Evolutionary conservation across 2,113 vertebrate species (phyloP).

Genomic region (Cololabis saira): DNA sequence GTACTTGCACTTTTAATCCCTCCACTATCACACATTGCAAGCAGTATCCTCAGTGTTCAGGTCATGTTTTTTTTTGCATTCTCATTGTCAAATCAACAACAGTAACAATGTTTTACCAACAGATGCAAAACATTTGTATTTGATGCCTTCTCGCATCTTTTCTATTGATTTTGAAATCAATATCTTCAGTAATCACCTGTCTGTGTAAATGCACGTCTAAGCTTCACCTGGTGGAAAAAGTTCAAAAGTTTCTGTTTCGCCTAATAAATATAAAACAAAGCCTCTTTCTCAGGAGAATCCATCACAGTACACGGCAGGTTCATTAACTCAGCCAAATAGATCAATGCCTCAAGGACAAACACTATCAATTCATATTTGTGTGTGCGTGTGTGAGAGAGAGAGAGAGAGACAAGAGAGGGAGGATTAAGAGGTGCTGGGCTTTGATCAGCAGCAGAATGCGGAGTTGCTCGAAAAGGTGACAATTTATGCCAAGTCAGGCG

Average conservation of each 20-base stretch:
- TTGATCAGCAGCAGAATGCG: conserved; percentile 35
- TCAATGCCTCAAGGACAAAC: conserved; percentile 60
- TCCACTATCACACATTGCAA: too few species aligned
- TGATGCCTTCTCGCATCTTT: background rate
- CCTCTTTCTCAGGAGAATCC: conserved; percentile 23
- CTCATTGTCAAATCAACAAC: background rate
- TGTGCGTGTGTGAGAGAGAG: conserved; percentile 23
- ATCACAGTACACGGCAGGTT: conserved; percentile 26
- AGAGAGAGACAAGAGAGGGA: background rate
- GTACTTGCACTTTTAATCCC: too few species aligned
- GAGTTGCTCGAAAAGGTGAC: conserved; percentile 41
- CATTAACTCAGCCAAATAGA: conserved; percentile 58
- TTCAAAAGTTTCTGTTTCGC: background rate
- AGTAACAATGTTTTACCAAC: background rate
- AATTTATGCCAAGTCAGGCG: conserved; percentile 55
- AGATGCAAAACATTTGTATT: background rate
- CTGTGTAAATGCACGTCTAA: background rate
- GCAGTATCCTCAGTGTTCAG: too few species aligned
- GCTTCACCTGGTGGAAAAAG: background rate
- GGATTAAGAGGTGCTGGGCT: conserved; percentile 33
- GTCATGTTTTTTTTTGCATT: background rate
- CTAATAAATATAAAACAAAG: conserved; percentile 41
- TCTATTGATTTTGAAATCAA: too few species aligned
- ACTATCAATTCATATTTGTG: conserved; percentile 42
- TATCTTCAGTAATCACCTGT: background rate